Evolutionary conservation across 2,113 vertebrate genomes (phyloP), one percentile per base, ranked within the genome.

Genomic region (Promerops cafer): DNA sequence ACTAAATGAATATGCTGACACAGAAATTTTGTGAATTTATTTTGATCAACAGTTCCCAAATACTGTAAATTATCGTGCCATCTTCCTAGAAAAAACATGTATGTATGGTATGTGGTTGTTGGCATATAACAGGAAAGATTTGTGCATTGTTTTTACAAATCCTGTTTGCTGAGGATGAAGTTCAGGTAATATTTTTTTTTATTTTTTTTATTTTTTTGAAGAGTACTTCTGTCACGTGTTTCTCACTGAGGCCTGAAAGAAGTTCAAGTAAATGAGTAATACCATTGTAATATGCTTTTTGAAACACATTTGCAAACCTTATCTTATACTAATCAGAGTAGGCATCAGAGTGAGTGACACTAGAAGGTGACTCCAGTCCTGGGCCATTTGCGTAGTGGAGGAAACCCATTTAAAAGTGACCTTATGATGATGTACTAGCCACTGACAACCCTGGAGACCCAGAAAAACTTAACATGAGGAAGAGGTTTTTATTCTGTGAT

Each of bases 381-480:
- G 19, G 28, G 27, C 8, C 1, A 1, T 44, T 54, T 71, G 16
- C 1, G 0, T n/a, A 16, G 8, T 49, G 14, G 17, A 71, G 56
- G 35, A 71, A 18, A 66, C 11, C 7, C 5, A 28, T 63, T 83
- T 88, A 28, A 50, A 76, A 63, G 16, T 60, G 20, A 70, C 11
- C 27, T 24, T 57, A 11, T 28, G 44, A 86, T 76, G 30, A 54
- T 4, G 1, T 40, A 5, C 40, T n/a, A 35, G 23, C 30, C 35
- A n/a, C 30, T 26, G 11, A 33, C 14, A 40, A 11, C 7, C 21
- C 11, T 83, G 49, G 59, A 83, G 42, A 40, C 22, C 44, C 28
- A 42, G 7, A 22, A 54, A 33, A 47, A 52, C 22, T 57, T 61
- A 31, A 53, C 13, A 8, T 20, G 16, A 82, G 39, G 0, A 0